A percentile compares a stretch with the other conserved stretches of the same genome.
Conservation (phyloP, 1,140 invertebrate genomes). For the Drosophila takahashii region DNA sequence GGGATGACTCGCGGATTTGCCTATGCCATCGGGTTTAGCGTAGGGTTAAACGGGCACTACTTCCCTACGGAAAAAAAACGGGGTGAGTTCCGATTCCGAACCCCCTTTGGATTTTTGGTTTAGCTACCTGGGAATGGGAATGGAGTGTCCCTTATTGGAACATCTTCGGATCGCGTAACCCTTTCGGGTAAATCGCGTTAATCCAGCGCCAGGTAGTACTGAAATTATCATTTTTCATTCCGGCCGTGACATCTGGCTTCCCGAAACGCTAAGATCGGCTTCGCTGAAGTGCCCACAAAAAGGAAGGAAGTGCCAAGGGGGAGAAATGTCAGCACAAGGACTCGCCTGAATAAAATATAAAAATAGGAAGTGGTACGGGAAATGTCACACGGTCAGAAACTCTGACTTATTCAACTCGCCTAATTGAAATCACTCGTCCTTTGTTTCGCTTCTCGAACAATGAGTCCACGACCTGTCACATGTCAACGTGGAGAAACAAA, state of each 20-base stretch:
- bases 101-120: conserved; percentile 14
- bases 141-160: conserved; percentile 54
- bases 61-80: conserved; percentile 21
- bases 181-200: conserved; percentile 74
- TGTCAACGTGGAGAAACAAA: conserved; percentile 61
- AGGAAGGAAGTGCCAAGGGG: conserved; percentile 36
- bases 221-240: conserved; percentile 81
- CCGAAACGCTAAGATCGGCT: conserved; percentile 31
- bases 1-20: conserved; percentile 40
- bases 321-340: conserved; percentile 44
- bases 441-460: conserved; percentile 58
- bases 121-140: conserved; percentile 48
- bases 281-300: conserved; percentile 67
- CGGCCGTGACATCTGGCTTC: conserved; percentile 50
- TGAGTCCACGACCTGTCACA: conserved; percentile 67
- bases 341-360: conserved; percentile 20
- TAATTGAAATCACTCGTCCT: conserved; percentile 40
- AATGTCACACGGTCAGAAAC: conserved; percentile 61
- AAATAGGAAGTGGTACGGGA: conserved; percentile 43
- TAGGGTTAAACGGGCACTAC: conserved; percentile 63
- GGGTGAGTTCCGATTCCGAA: conserved; percentile 3
- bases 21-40: conserved; percentile 4
- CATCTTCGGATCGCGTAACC: conserved; percentile 63
- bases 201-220: conserved; percentile 60
- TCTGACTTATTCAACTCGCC: conserved; percentile 50